These are phyloP conservation scores for Notoglanidium macrostoma DNA, from an alignment of 2,797 vertebrate genomes.

Conservation along the genomic window DNA sequence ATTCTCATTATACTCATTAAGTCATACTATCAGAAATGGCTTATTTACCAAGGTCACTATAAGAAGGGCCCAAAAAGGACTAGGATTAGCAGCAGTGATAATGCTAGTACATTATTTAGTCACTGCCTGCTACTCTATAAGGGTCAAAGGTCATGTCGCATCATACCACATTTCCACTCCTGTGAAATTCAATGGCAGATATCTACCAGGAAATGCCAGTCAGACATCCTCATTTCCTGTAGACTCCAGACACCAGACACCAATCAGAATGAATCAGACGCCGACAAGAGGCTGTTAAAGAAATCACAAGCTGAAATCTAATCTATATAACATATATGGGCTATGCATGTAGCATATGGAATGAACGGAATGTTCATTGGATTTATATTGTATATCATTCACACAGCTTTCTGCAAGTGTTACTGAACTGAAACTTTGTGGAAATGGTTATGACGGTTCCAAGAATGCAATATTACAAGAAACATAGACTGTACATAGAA, in stretches of 20 bases:
- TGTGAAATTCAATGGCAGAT: conserved; percentile 37
- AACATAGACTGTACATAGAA: not conserved
- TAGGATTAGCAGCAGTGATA: not conserved
- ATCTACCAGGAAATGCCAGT: conserved; percentile 41
- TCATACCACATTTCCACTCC: conserved; percentile 12
- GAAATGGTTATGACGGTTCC: not conserved
- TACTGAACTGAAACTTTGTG: not conserved
- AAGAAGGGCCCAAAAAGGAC: not conserved
- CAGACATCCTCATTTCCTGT: conserved; percentile 41
- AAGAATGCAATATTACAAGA: not conserved
- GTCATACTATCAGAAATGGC: not conserved
- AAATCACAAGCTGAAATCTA: conserved; percentile 38
- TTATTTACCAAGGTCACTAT: not conserved
- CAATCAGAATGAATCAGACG: conserved; percentile 25
- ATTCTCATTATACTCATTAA: not conserved
- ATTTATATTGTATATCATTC: not conserved
- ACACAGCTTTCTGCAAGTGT: not conserved
- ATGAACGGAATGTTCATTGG: not conserved
- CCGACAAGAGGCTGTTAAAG: conserved; percentile 38
- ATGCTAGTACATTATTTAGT: not conserved
- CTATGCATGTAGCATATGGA: not conserved
- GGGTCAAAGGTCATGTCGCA: conserved; percentile 10
- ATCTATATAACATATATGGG: conserved; percentile 45
- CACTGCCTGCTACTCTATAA: not conserved
- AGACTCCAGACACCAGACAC: conserved; percentile 10